Evolutionary conservation across 2,888 invertebrate genomes (phyloP).

Genomic region (Invenusta paracnida): DNA sequence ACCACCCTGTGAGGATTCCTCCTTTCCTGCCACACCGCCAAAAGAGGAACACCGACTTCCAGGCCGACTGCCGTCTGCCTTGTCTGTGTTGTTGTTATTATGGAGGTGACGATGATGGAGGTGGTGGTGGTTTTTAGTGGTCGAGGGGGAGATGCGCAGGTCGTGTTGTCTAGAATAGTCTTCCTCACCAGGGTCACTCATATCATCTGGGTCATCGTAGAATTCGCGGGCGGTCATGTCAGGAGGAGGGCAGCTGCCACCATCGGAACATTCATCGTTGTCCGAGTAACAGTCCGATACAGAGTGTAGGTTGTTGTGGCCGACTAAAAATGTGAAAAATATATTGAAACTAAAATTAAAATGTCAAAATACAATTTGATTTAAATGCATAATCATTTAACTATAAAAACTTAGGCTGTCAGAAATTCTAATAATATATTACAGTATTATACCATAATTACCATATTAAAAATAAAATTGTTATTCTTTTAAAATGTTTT

Average conservation of each 20-base stretch:
- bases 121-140: too few relatives aligned
- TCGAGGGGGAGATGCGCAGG: not conserved
- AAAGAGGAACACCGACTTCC: not conserved
- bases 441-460: too few relatives aligned
- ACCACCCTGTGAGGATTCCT: too few relatives aligned
- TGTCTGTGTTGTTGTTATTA: conserved; percentile 4
- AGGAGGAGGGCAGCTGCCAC: not conserved
- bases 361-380: too few relatives aligned
- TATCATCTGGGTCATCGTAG: not conserved
- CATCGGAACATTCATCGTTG: not conserved
- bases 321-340: not conserved
- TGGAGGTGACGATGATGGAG: not conserved
- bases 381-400: too few relatives aligned
- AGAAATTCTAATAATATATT: too few relatives aligned
- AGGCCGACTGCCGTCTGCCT: too few relatives aligned
- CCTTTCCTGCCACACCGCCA: not conserved
- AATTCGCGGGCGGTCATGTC: not conserved
- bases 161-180: too few relatives aligned
- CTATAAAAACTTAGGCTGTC: too few relatives aligned
- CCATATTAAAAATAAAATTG: too few relatives aligned
- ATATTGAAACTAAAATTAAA: too few relatives aligned
- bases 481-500: too few relatives aligned
- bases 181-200: not conserved
- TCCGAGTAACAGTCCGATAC: not conserved
- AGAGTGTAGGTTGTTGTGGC: not conserved